These are phyloP conservation scores for Leptopilina syphax DNA, from an alignment of 2,888 invertebrate species.

Conservation along the genomic window DNA sequence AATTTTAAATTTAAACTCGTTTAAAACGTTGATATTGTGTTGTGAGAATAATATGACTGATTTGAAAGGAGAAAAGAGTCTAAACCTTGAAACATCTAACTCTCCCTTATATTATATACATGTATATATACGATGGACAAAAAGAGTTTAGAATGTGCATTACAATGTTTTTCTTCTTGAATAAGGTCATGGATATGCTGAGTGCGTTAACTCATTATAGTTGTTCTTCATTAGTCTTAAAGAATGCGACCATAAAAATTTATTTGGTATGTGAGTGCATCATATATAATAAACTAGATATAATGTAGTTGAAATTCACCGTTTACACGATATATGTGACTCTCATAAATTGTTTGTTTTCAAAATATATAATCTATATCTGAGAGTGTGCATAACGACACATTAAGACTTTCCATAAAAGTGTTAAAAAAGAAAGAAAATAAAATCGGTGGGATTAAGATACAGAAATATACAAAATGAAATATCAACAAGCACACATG, in stretches of 20 bases:
- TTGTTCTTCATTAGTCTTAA: conserved; percentile 41
- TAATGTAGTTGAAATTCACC: conserved; percentile 61
- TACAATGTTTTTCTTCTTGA: conserved; percentile 22
- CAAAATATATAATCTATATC: neutral
- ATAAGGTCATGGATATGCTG: conserved; percentile 36
- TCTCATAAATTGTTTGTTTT: conserved; percentile 14
- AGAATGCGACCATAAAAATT: conserved; percentile 54
- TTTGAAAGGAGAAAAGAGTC: conserved; percentile 22
- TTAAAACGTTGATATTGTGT: neutral
- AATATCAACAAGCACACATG: too few species aligned
- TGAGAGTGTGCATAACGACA: too few species aligned
- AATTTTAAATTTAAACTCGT: neutral
- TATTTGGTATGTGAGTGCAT: conserved; percentile 54
- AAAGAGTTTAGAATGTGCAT: conserved; percentile 28
- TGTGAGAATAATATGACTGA: conserved; percentile 9
- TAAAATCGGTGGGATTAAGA: too few species aligned
- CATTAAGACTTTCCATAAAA: neutral
- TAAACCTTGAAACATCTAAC: conserved; percentile 23
- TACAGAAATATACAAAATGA: too few species aligned
- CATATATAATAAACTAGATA: conserved; percentile 51
- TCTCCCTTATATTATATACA: conserved; percentile 16
- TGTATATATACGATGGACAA: conserved; percentile 16
- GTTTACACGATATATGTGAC: conserved; percentile 45
- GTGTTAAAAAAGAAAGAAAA: neutral
- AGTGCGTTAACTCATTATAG: conserved; percentile 13